Evolutionary conservation across 1,140 invertebrate species (phyloP), one percentile per base, ranked within the genome.

Genomic region (Euura saliciscinereae): DNA sequence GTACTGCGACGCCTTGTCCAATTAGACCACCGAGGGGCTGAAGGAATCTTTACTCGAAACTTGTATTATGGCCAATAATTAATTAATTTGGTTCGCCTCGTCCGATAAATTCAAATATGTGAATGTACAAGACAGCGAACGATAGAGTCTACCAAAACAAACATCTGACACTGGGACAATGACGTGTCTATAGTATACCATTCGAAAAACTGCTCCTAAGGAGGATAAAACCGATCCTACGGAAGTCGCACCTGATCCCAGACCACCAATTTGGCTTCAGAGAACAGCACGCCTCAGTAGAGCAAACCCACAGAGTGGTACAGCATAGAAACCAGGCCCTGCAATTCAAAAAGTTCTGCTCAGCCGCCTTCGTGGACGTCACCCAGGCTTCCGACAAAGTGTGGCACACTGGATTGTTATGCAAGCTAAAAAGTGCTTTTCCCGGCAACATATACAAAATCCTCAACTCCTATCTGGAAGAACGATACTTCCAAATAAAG

Each of bases 401-500:
- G 2, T 85, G 83, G 83, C 81, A 85, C 46, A 70, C 78, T 66
- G 78, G 80, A 66, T 69, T 82, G 1, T 46, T 78, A 44, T 11
- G 74, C 43, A 77, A 81, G 74, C 67, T 80, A 28, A 72, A 69
- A 4, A 67, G n/a, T 44, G 11, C 28, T 6, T 75, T 75, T 44
- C 44, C 13, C 11, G 13, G 71, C 73, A 65, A 69, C 77, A 42
- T 69, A 72, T 43, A 43, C n/a, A 11, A 74, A 13, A 7, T 83
- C 8, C 69, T 81, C n/a, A 66, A 76, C 51, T 46, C 79, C 7
- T 84, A 79, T 70, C 71, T 83, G 1, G 67, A 46, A 42, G 68
- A 79, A 8, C 70, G 83, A 68, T 74, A 43, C 13, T 82, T 82
- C 65, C 13, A 65, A 44, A 76, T 83, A 1, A 75, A 73, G 71